Percentiles rank a stretch among this genome's conserved stretches.
Evolutionary conservation across 2,888 invertebrate species (phyloP).

Genomic region (Thera obeliscata): DNA sequence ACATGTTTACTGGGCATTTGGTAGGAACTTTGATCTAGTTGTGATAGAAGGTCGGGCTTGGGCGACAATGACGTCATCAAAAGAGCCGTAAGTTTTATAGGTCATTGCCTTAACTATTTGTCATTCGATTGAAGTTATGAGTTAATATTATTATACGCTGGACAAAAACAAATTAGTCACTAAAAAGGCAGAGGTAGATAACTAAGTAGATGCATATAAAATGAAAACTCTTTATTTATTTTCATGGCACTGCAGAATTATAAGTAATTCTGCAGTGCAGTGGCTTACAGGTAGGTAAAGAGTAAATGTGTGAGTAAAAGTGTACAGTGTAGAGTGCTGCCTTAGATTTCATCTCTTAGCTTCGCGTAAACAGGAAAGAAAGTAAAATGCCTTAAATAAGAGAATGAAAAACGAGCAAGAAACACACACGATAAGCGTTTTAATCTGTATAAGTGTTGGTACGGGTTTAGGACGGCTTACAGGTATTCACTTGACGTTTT

Average conservation of each 20-base stretch:
- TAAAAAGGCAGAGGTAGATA: neutral
- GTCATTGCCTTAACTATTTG: slow-evolving; percentile 12
- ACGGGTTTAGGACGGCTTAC: slow-evolving; percentile 18
- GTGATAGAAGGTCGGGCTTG: slow-evolving; percentile 8
- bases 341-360: slow-evolving; percentile 74
- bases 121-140: slow-evolving; percentile 10
- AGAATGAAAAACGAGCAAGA: slow-evolving; percentile 76
- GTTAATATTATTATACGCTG: neutral
- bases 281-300: no score
- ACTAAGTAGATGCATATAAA: neutral
- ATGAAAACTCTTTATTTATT: neutral
- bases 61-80: slow-evolving; percentile 17
- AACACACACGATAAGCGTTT: slow-evolving; percentile 75
- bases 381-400: slow-evolving; percentile 74
- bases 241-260: slow-evolving; percentile 4
- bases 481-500: neutral
- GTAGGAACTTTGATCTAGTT: slow-evolving; percentile 25
- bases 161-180: neutral
- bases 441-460: slow-evolving; percentile 78
- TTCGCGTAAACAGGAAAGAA: slow-evolving; percentile 68
- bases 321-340: slow-evolving; percentile 31
- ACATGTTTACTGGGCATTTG: slow-evolving; percentile 35
- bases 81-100: slow-evolving; percentile 10
- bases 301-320: slow-evolving; percentile 10
- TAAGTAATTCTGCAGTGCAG: no score